Percentiles rank a stretch among this genome's conserved stretches.
These are phyloP conservation scores for Sinosuthora webbiana DNA, from an alignment of 2,113 vertebrate genomes.

Conservation along the genomic window DNA sequence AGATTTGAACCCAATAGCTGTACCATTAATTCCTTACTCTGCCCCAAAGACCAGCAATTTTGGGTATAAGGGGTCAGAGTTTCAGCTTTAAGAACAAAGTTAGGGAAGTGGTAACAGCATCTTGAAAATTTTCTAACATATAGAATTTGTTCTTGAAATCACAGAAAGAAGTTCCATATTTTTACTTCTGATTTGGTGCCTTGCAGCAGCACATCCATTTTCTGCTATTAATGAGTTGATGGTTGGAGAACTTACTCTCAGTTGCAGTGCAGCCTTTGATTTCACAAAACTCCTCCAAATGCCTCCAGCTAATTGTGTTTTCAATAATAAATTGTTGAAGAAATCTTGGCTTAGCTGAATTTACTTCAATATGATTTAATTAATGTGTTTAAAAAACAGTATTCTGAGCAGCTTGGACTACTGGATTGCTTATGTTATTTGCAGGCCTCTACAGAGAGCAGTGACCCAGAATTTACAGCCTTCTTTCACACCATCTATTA, in stretches of 20 bases:
- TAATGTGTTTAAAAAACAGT: constrained; percentile 45
- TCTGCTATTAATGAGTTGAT: constrained; percentile 59
- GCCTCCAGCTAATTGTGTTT: constrained; percentile 69
- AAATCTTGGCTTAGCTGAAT: constrained; percentile 50
- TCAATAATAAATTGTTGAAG: constrained; percentile 66
- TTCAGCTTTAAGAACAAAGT: not conserved
- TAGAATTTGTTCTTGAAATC: constrained; percentile 20
- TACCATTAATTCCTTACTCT: not conserved
- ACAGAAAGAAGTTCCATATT: not conserved
- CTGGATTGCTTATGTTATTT: constrained; percentile 15
- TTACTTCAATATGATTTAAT: constrained; percentile 59
- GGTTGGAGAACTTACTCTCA: constrained; percentile 46
- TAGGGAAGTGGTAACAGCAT: not conserved
- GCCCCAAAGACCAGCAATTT: not conserved
- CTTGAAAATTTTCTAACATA: constrained; percentile 14
- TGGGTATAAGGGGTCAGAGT: not conserved
- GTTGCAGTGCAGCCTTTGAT: constrained; percentile 61
- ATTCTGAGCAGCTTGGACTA: not conserved
- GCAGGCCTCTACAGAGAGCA: not conserved
- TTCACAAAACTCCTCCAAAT: constrained; percentile 55
- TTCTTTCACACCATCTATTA: constrained; percentile 31
- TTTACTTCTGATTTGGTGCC: constrained; percentile 46
- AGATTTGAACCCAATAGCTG: not conserved
- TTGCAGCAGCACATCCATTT: constrained; percentile 55
- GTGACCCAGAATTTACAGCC: constrained; percentile 46